These are phyloP conservation scores for Semotilus atromaculatus DNA, from an alignment of 2,797 vertebrate genomes.

Conservation along the genomic window DNA sequence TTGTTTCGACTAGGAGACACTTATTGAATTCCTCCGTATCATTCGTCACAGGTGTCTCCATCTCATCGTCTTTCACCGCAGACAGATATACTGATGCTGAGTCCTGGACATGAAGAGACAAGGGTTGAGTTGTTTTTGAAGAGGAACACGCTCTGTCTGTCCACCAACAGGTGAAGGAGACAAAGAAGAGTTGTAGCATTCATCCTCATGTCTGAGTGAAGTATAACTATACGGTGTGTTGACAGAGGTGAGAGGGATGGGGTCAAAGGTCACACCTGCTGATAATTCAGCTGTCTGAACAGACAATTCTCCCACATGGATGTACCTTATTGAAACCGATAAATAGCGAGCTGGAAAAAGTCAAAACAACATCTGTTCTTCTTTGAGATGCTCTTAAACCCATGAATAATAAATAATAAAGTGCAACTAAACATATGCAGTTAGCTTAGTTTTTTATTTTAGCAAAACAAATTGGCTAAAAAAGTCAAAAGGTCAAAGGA, in stretches of 20 bases:
- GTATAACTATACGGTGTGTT: constrained; percentile 63
- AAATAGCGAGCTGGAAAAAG: constrained; percentile 5
- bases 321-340: constrained; percentile 31
- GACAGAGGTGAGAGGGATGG: constrained; percentile 69
- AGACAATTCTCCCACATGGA: constrained; percentile 26
- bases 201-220: constrained; percentile 65
- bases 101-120: constrained; percentile 13
- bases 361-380: constrained; percentile 35
- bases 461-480: background rate
- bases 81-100: constrained; percentile 18
- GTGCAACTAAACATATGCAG: background rate
- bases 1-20: constrained; percentile 3
- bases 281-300: constrained; percentile 48
- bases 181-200: constrained; percentile 65
- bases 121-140: constrained; percentile 22
- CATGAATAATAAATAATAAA: background rate
- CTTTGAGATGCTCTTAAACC: background rate
- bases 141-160: constrained; percentile 1
- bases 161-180: constrained; percentile 72
- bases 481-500: background rate
- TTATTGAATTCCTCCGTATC: constrained; percentile 9
- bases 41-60: constrained; percentile 10
- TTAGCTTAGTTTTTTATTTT: background rate
- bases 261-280: constrained; percentile 77
- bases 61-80: constrained; percentile 1